phyloP scores from a whole-genome alignment of 2,797 vertebrate genomes.

The Vipera latastei region DNA sequence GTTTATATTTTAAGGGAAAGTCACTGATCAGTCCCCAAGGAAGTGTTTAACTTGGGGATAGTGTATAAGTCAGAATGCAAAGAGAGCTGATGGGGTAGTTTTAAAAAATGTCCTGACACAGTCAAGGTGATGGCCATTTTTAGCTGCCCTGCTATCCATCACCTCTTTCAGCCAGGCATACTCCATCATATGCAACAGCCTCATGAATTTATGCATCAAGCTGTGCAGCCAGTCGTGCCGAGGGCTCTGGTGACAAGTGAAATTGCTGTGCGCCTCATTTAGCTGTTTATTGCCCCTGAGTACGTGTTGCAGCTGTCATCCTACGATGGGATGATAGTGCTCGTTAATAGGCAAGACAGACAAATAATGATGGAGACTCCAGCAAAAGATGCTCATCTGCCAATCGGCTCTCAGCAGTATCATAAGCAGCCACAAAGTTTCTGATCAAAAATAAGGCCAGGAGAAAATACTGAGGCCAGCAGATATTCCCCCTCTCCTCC shows the following conservation, averaged over 20 bases:
- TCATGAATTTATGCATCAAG: constrained; percentile 86
- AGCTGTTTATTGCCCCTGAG: constrained; percentile 84
- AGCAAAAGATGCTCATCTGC: constrained; percentile 81
- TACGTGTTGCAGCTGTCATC: constrained; percentile 85
- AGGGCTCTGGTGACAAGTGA: constrained; percentile 83
- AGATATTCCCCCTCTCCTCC: not conserved
- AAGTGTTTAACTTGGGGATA: constrained; percentile 67
- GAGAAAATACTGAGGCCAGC: constrained; percentile 73
- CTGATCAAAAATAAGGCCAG: constrained; percentile 74
- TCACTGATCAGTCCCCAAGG: constrained; percentile 56
- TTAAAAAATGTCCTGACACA: constrained; percentile 85
- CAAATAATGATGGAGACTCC: constrained; percentile 83
- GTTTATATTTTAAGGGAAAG: constrained; percentile 51
- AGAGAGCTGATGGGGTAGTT: constrained; percentile 77
- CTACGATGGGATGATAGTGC: constrained; percentile 81
- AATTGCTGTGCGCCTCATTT: constrained; percentile 85
- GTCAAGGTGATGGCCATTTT: constrained; percentile 86
- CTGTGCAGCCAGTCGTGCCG: constrained; percentile 83
- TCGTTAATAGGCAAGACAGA: constrained; percentile 84
- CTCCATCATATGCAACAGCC: constrained; percentile 84
- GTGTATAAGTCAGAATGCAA: constrained; percentile 73
- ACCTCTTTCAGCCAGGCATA: constrained; percentile 82
- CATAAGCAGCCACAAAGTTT: constrained; percentile 80
- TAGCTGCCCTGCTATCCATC: constrained; percentile 83
- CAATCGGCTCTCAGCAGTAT: constrained; percentile 79